A percentile compares a stretch with the other conserved stretches of the same genome.
These are phyloP conservation scores for Saccostrea cuccullata DNA, from an alignment of 1,140 invertebrate species.

Conservation along the genomic window DNA sequence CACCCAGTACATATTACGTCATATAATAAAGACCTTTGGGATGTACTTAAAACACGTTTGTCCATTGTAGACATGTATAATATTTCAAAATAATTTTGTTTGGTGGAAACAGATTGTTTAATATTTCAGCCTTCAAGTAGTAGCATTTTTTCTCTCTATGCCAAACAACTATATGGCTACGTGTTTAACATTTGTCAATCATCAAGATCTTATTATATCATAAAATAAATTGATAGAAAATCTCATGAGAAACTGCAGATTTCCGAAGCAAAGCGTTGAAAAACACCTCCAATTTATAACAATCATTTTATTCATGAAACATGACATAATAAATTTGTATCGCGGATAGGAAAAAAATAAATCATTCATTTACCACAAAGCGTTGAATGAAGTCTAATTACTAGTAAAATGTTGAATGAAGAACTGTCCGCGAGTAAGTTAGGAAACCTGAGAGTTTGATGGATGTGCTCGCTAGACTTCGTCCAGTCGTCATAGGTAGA, in stretches of 20 bases:
- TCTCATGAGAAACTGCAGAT: neutral
- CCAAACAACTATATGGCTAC: neutral
- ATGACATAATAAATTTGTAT: constrained; percentile 35
- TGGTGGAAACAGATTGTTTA: no score
- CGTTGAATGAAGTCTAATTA: neutral
- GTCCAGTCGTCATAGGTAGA: neutral
- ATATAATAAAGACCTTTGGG: no score
- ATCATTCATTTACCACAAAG: neutral
- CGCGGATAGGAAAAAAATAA: constrained; percentile 1
- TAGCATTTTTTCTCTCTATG: neutral
- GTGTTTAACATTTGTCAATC: neutral
- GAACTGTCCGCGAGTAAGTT: neutral
- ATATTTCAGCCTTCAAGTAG: no score
- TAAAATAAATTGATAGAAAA: neutral
- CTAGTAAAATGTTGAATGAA: neutral
- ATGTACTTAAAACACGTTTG: no score
- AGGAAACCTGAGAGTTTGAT: neutral
- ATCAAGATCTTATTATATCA: neutral
- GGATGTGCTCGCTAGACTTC: neutral
- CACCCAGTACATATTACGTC: no score
- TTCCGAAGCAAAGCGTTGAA: neutral
- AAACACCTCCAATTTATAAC: neutral
- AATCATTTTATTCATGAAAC: neutral
- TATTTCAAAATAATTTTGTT: no score
- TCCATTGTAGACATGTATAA: no score